Base-by-base conservation (phyloP, 2,797 vertebrate species). In the Nyctalus aviator region DNA sequence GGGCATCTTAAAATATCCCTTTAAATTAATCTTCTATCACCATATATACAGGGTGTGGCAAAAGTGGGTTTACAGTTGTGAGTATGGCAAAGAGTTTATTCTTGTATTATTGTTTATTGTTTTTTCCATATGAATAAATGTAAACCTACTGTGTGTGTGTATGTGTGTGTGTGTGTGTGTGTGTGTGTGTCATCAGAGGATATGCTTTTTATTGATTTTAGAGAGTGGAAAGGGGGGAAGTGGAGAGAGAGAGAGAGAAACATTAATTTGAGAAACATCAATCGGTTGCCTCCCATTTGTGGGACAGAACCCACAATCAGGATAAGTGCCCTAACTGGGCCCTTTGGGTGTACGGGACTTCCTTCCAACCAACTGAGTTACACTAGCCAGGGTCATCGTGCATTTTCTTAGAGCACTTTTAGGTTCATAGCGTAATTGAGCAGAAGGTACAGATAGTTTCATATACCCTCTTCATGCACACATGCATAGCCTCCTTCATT, bases 11-110 rank as follows among this genome's bases (percentile, higher is more conserved):
- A 85, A 85, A 73, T 57, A 68, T 9, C 11, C n/a, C 48, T 88
- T 59, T 15, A 27, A 94, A 90, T 76, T 68, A 59, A 62, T 62
- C 59, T 62, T 30, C 59, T 12, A 62, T 62, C 59, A 62, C 59
- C 59, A 14, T 62, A 62, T 30, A 62, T 62, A 62, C 27, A 14
- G 2, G 6, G 59, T 30, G 13, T 30, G 59, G 59, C 13, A 59
- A 62, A 62, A 62, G 11, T 62, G 57, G 57, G 25, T 30, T 62
- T 62, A 62, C 57, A 62, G 27, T 62, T 62, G 25, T 59, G 57
- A 59, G 25, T 62, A 30, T 62, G 27, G 59, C 59, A 30, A 62
- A 30, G 13, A 30, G 27, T 62, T 62, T 30, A 62, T 62, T 62
- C 59, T 62, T 30, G 4, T 30, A 62, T 62, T 62, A 30, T 30